Evolutionary conservation across 2,888 invertebrate genomes (phyloP), one percentile per base, ranked within the genome.

Genomic region (Julus scandinavius): DNA sequence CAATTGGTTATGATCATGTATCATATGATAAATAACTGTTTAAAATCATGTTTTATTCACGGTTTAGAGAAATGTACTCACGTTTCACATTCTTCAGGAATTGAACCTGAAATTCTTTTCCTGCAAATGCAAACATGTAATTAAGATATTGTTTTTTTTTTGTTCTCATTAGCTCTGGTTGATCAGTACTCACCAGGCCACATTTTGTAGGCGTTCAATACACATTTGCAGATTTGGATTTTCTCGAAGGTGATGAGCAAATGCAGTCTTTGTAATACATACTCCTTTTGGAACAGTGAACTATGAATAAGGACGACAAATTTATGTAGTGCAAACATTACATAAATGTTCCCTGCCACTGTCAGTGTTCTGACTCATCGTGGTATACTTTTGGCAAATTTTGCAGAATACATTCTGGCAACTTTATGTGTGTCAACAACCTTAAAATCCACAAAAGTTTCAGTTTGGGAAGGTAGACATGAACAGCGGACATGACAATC

Each of bases 211-310:
- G 50, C 93, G 92, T 11, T 91, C 89, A 50, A 95, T 93, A 3
- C 94, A 93, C 13, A 92, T 90, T 88, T 91, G 91, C 85, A 96
- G 90, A 41, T 92, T 91, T 1, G 92, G 91, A 90, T 94, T 93
- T 3, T 91, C 89, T 89, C 93, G 91, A 0, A 96, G 90, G 90
- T 96, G 95, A 54, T 92, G 91, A 83, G 94, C 93, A 90, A 95
- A 93, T 0, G 96, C 95, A 87, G 93, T 92, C 0, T 94, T 93
- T 0, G 96, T 96, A 15, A 96, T 91, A 90, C 96, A 95, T 91
- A 96, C 95, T 9, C 96, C 96, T 87, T 93, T 93, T 0, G 96
- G 96, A 0, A 96, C 95, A 87, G 91, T 91, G 29, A 72, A 72
- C 72, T 72, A 11, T 72, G 29, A 7, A 9, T 29, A 29, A 72